Conservation (phyloP, 1,140 invertebrate genomes). For the Psilanteris sp. region DNA sequence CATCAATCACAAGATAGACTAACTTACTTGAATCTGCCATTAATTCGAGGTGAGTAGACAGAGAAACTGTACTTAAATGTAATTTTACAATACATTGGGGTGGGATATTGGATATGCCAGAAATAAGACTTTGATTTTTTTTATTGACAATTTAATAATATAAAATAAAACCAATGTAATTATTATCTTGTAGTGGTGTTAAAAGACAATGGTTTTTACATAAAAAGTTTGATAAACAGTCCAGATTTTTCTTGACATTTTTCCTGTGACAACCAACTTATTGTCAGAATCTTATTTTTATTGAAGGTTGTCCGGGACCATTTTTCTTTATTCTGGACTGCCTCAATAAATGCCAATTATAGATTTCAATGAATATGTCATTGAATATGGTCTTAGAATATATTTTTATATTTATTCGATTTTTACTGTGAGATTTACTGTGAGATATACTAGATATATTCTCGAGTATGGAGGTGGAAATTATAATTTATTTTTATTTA, state of each 20-base stretch:
- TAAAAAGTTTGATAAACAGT: constrained; percentile 61
- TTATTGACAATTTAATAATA: too few relatives aligned
- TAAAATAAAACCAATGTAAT: too few relatives aligned
- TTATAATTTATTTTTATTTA: too few relatives aligned
- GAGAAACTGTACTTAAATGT: constrained; percentile 58
- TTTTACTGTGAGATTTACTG: too few relatives aligned
- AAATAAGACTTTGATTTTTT: background rate
- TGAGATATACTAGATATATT: too few relatives aligned
- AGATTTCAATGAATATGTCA: background rate
- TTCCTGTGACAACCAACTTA: constrained; percentile 70
- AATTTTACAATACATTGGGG: constrained; percentile 49
- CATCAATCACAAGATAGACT: constrained; percentile 76
- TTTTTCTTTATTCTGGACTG: constrained; percentile 72
- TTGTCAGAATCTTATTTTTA: constrained; percentile 46
- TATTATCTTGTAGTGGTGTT: background rate
- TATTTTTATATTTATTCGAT: too few relatives aligned
- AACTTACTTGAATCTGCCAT: constrained; percentile 60
- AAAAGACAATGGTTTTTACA: constrained; percentile 7
- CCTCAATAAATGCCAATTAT: constrained; percentile 13
- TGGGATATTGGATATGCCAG: constrained; percentile 23
- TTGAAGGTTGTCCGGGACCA: constrained; percentile 71
- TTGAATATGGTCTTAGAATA: background rate
- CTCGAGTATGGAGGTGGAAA: too few relatives aligned
- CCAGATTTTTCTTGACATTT: constrained; percentile 66
- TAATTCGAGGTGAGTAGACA: constrained; percentile 54